Evolutionary conservation across 2,113 vertebrate genomes (phyloP), one percentile per base, ranked within the genome.

Genomic region (Procavia capensis): DNA sequence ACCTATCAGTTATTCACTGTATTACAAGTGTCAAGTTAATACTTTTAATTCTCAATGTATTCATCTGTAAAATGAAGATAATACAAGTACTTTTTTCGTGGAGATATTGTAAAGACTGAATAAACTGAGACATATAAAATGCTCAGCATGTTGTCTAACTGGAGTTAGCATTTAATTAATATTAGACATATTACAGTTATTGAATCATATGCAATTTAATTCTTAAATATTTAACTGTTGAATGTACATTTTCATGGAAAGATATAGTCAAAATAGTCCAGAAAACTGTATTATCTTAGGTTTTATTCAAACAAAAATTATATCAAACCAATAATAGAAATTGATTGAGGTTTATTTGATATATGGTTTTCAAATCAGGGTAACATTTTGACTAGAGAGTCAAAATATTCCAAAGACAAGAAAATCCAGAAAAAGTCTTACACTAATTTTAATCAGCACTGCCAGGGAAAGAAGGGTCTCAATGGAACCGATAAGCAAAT

Each of bases 151-250:
- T 59, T 66, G 9, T n/a, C 39, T 61, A 7, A 5, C 3, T 78
- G 9, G 6, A 8, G 10, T 64, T 96, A 70, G 8, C 27, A 88
- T 75, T 89, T 93, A 63, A 86, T 90, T 94, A 92, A 31, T 70
- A 59, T 22, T n/a, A 68, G 16, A n/a, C 81, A 2, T 31, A 22
- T 59, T 87, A 25, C 4, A 20, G n/a, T 83, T 50, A 90, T 13
- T 85, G 64, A 90, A 57, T 85, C 59, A 76, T 8, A 24, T 25
- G 45, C 36, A 85, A 8, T 41, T 84, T 47, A 76, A 4, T 63
- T 88, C 34, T 81, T 87, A 14, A 31, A 36, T 75, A 57, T 82
- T 43, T 81, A 41, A 84, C 31, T 88, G 74, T 66, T 70, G 64
- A 82, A 39, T 92, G 9, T 68, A 22, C 36, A 36, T 54, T 93